Evolutionary conservation across 2,113 vertebrate genomes (phyloP), one percentile per base, ranked within the genome.

Genomic region (Casuarius casuarius): DNA sequence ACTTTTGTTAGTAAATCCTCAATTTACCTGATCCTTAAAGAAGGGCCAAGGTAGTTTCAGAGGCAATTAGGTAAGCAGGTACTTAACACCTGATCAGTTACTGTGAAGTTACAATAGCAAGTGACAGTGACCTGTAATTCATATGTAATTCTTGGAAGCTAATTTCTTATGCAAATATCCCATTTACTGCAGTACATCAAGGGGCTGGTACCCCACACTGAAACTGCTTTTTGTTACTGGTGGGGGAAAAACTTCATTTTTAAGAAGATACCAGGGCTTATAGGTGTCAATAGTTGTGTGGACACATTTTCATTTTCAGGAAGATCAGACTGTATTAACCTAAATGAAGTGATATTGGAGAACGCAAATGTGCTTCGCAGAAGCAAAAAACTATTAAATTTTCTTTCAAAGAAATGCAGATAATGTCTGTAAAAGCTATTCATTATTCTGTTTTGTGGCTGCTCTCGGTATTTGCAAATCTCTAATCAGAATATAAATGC

Each of bases 81-180:
- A 97, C 94, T 98, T 98, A 98, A 97, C 97, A 97, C 97, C 97
- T 97, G 96, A 97, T 97, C 94, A 96, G 58, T 87, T 97, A 88
- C 89, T 94, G 91, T 80, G 95, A 97, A 91, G 63, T 95, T 97
- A 84, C 97, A 96, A 96, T 84, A 67, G 92, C 67, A 67, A 96
- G 75, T 93, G 94, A 92, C 93, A 97, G 94, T 94, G 94, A 91
- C 63, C 3, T 1, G 61, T 76, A 78, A 98, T 98, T 98, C 94
- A 95, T 94, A 98, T 98, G 97, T 83, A 98, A 97, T 98, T 98
- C 90, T 87, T 87, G 88, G 94, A 87, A 97, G 88, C 78, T 97
- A 97, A 98, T 98, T 98, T 95, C 92, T 97, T 97, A 98, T 98
- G 98, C 96, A 98, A 97, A 98, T 97, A 92, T 84, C 72, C 84